phyloP scores from a whole-genome alignment of 2,888 invertebrate genomes.

The Dryobotodes eremita region DNA sequence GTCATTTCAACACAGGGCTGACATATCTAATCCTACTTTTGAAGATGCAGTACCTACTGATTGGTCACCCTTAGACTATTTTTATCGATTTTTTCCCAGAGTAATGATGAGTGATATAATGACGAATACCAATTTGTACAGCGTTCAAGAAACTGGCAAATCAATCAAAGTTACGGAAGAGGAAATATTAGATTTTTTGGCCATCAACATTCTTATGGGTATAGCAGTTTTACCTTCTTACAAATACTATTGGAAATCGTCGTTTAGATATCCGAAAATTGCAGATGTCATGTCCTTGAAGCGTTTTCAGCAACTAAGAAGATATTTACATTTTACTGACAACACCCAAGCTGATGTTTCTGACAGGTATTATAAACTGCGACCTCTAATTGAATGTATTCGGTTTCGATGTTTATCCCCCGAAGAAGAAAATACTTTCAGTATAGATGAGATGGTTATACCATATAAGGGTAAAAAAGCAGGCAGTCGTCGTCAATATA shows the following conservation, averaged over 20 bases:
- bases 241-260: conserved; percentile 62
- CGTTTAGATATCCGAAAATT: too few species aligned
- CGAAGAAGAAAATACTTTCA: not conserved
- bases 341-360: not conserved
- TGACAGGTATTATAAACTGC: not conserved
- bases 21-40: conserved; percentile 18
- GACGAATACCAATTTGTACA: conserved; percentile 37
- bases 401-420: not conserved
- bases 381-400: not conserved
- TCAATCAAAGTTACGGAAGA: conserved; percentile 32
- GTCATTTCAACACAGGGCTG: conserved; percentile 22
- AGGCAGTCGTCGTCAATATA: conserved; percentile 67
- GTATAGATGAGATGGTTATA: conserved; percentile 11
- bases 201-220: conserved; percentile 71
- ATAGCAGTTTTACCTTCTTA: conserved; percentile 67
- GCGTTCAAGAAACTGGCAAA: conserved; percentile 17
- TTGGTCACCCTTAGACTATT: conserved; percentile 26
- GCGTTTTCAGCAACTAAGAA: not conserved
- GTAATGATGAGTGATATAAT: conserved; percentile 5
- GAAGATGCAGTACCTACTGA: conserved; percentile 10
- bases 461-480: conserved; percentile 6
- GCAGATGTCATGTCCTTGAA: too few species aligned
- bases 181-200: conserved; percentile 68
- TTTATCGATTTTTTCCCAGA: conserved; percentile 13
- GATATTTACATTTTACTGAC: not conserved